Evolutionary conservation across 2,797 vertebrate genomes (phyloP).

Genomic region (Peromyscus eremicus): DNA sequence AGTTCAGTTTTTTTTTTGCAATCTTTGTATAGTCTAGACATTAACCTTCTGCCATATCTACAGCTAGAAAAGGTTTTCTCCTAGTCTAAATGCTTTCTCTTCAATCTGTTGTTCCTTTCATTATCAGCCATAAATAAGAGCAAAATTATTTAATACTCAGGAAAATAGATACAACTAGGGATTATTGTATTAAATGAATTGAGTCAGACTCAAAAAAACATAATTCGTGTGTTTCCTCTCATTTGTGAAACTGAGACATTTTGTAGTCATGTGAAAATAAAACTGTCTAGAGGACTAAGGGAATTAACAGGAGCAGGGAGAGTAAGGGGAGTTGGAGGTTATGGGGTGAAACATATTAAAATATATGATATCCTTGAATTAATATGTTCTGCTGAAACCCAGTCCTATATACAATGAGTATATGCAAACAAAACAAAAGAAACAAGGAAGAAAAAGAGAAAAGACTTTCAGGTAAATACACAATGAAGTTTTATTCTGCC

Average conservation of each 20-base stretch:
- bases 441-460: background rate
- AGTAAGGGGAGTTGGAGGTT: background rate
- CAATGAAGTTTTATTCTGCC: background rate
- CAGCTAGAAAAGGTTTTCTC: background rate
- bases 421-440: background rate
- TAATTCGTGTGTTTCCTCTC: background rate
- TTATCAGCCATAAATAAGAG: background rate
- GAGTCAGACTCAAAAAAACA: background rate
- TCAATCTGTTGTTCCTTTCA: background rate
- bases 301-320: background rate
- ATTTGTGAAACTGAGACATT: background rate
- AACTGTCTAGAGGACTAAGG: background rate
- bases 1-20: background rate
- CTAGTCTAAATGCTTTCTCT: background rate
- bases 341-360: background rate
- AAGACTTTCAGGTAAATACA: background rate
- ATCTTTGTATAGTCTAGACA: background rate
- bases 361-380: background rate
- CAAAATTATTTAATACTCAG: background rate
- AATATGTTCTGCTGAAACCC: background rate
- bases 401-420: background rate
- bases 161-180: background rate
- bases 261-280: background rate
- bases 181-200: background rate
- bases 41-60: background rate